phyloP scores from a whole-genome alignment of 1,140 invertebrate genomes.

The Helicoverpa zea region DNA sequence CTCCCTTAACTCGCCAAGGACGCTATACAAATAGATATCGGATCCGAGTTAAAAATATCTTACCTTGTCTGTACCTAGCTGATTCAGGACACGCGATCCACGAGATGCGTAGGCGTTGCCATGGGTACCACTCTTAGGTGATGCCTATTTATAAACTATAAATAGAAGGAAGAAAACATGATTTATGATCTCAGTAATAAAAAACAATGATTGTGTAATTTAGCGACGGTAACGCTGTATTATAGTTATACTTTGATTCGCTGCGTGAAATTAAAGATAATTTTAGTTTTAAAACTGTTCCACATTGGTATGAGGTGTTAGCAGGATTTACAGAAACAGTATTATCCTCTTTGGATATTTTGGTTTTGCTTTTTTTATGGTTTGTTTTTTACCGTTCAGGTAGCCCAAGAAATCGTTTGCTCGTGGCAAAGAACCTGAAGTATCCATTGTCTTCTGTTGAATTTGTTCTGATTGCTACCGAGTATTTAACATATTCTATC shows the following conservation, averaged over 20 bases:
- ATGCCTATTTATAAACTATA: slow-evolving; percentile 65
- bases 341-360: no score
- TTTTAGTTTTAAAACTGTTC: no score
- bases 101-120: slow-evolving; percentile 68
- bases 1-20: slow-evolving; percentile 53
- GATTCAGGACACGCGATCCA: slow-evolving; percentile 55
- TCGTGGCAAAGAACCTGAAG: no score
- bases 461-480: no score
- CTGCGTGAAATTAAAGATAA: background rate
- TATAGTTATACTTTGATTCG: background rate
- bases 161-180: slow-evolving; percentile 48
- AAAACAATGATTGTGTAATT: background rate
- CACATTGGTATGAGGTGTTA: no score
- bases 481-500: no score
- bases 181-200: slow-evolving; percentile 12
- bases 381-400: no score
- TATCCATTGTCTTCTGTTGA: no score
- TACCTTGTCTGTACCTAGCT: slow-evolving; percentile 37
- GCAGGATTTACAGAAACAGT: no score
- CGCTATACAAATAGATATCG: slow-evolving; percentile 65
- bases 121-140: slow-evolving; percentile 54
- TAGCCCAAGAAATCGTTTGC: no score
- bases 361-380: no score
- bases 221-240: background rate
- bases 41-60: slow-evolving; percentile 66